Base-by-base conservation (phyloP, 2,113 vertebrate species). In the Pimephales promelas region DNA sequence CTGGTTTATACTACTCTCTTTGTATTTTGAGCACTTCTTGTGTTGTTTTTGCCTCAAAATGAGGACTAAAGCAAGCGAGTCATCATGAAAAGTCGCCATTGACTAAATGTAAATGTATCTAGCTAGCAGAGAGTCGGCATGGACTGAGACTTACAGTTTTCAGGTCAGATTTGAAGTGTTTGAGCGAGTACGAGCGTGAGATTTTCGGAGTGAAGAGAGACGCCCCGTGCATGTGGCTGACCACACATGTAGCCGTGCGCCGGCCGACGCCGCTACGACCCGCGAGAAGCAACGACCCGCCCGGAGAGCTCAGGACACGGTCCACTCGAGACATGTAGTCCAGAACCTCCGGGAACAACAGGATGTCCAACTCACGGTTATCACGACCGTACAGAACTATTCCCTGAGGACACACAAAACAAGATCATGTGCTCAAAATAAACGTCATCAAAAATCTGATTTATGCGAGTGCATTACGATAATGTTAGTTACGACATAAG, bases 131-230 rank as follows among this genome's bases (percentile, higher is more conserved):
- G 62, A 54, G 14, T 4, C 54, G 1, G 57, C 20, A 24, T 3
- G 2, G 62, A 70, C 9, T 56, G 54, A 31, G 20, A 57, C 90
- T 91, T 91, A 98, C 98, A 61, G 91, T 89, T 91, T 97, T 99
- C 22, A 99, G 95, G 90, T 99, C 98, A 83, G 90, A 96, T 92
- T 90, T 97, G 93, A 99, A 99, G 47, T 99, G 95, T 87, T 99
- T 99, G 26, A 97, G 89, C 11, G 93, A 90, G 85, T 99, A 99
- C n/a, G 94, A 94, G 85, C 98, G 96, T 84, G 96, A 96, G 88
- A 98, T 93, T 89, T 95, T 98, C 5, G 97, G 98, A 0, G 97
- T 96, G 91, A 96, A 93, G 62, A 98, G 84, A 6, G 93, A 84
- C 54, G 96, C 96, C 70, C 96, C 95, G 0, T 98, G 97, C 98